Percentiles rank a stretch among this genome's conserved stretches.
Evolutionary conservation across 2,888 invertebrate species (phyloP).

Genomic region (Ypsolopha sequella): DNA sequence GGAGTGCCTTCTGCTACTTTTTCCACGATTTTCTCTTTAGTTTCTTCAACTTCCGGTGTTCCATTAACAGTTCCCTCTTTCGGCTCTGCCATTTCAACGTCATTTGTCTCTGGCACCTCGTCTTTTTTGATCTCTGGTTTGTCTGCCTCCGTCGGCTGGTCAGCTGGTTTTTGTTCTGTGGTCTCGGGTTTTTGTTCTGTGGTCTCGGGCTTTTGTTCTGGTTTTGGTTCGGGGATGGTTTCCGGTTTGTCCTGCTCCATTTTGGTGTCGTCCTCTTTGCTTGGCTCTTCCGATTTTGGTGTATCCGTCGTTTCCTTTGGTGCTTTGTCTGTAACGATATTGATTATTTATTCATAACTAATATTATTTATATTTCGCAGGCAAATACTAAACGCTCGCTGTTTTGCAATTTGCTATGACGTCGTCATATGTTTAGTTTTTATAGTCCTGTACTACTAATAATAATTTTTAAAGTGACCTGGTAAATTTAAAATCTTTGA

Average conservation of each 20-base stretch:
- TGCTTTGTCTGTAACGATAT: not conserved
- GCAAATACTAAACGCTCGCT: too few species aligned
- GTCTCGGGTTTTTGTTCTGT: slow-evolving; percentile 15
- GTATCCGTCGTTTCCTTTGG: too few species aligned
- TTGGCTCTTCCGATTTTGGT: slow-evolving; percentile 7
- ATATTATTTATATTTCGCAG: not conserved
- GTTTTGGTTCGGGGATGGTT: slow-evolving; percentile 3
- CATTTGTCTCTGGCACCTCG: slow-evolving; percentile 11
- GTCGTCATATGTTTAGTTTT: too few species aligned
- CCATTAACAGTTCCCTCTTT: slow-evolving; percentile 28
- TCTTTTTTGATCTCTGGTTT: slow-evolving; percentile 28
- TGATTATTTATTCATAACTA: not conserved
- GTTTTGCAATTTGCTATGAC: too few species aligned
- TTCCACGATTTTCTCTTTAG: not conserved
- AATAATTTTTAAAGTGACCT: not conserved
- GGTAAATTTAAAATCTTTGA: too few species aligned
- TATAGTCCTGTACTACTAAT: too few species aligned
- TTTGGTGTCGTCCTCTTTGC: slow-evolving; percentile 10
- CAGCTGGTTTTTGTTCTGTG: slow-evolving; percentile 8
- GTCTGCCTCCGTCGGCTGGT: slow-evolving; percentile 20
- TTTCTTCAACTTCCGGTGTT: slow-evolving; percentile 18
- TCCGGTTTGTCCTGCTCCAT: slow-evolving; percentile 20
- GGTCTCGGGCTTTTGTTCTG: slow-evolving; percentile 14
- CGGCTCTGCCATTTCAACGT: slow-evolving; percentile 21
- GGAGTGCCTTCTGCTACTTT: not conserved